Evolutionary conservation across 1,140 invertebrate species (phyloP), one percentile per base, ranked within the genome.

Genomic region (Pachypsylla venusta): DNA sequence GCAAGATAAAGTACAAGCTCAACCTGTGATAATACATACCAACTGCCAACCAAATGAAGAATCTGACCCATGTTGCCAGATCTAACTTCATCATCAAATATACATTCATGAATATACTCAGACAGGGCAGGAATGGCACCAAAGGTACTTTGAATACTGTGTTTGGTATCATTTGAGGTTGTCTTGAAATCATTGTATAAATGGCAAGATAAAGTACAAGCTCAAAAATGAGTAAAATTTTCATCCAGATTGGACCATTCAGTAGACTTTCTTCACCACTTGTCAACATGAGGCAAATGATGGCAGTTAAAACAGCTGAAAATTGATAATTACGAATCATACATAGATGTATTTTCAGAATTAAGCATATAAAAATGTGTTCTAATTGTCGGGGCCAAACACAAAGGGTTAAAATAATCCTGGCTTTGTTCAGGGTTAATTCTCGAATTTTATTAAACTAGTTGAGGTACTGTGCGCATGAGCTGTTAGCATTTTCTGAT

Each of bases 71-170:
- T 0, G 83, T 85, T 19, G 75, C 67, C 12, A 65, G 60, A 48
- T 79, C 74, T 14, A 87, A 66, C 65, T 81, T 79, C 66, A 81
- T 71, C 79, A 85, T 85, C 1, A 87, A 70, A 61, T 81, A 79
- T 24, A 81, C 70, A 64, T 87, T 87, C 25, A 81, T 72, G 14
- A 84, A 73, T 53, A 85, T 77, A 64, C 80, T 83, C 1, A 82
- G 22, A 7, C 75, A 73, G 1, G 84, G 83, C 24, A 85, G 63
- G 27, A 82, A 70, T 19, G 84, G 84, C 10, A 87, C 80, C 1
- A 79, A 68, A 13, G 84, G 83, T 16, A 80, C 81, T 80, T 66
- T 57, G 2, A 64, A 66, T 19, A 42, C 20, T 2, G 14, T 48
- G 20, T 40, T 12, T 5, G 19, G 20, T 2, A 58, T 2, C 5